phyloP scores from a whole-genome alignment of 2,888 invertebrate genomes.

The Iphiclides podalirius region DNA sequence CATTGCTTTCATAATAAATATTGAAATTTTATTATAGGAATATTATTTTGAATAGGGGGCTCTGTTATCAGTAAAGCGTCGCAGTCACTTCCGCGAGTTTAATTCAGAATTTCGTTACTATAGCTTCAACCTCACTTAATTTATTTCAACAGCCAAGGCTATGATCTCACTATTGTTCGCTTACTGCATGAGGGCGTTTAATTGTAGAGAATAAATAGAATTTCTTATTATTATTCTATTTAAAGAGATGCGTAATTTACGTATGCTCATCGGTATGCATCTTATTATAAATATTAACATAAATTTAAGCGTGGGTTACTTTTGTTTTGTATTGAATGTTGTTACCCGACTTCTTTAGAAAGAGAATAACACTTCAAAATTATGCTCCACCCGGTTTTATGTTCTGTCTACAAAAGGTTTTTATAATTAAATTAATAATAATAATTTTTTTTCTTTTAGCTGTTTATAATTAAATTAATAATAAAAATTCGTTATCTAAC shows the following conservation, averaged over 20 bases:
- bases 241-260: slow-evolving; percentile 38
- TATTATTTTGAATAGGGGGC: no score
- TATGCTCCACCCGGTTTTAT: no score
- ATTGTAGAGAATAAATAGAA: background rate
- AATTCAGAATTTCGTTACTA: slow-evolving; percentile 43
- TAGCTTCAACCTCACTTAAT: slow-evolving; percentile 46
- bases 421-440: no score
- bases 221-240: slow-evolving; percentile 12
- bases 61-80: slow-evolving; percentile 31
- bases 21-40: no score
- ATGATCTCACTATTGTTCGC: slow-evolving; percentile 53
- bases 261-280: slow-evolving; percentile 42
- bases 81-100: slow-evolving; percentile 47
- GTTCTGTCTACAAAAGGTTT: no score
- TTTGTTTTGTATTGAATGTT: no score
- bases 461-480: no score
- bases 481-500: no score
- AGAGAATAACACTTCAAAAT: no score
- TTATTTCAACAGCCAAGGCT: slow-evolving; percentile 62
- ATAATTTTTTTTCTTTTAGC: no score
- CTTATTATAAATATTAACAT: slow-evolving; percentile 36
- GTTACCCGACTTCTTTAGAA: no score
- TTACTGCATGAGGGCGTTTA: slow-evolving; percentile 29
- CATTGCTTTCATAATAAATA: no score
- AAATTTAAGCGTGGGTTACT: slow-evolving; percentile 31